Conservation (phyloP, 2,888 invertebrate species). For the Eupeodes luniger region DNA sequence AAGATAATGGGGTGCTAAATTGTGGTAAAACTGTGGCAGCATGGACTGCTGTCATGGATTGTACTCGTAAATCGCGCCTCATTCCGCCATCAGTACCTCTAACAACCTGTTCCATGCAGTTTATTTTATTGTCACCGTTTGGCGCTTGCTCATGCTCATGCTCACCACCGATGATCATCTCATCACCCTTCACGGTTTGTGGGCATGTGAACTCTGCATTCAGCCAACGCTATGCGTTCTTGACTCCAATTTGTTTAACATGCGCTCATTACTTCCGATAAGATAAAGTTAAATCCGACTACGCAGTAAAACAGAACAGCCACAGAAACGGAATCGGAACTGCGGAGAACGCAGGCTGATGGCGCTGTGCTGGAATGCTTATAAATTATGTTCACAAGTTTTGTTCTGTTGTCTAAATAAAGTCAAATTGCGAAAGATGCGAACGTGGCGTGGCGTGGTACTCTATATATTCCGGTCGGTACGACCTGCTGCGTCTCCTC, state of each 20-base stretch:
- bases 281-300: constrained; percentile 49
- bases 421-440: constrained; percentile 49
- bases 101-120: constrained; percentile 50
- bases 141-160: no score
- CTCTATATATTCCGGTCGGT: constrained; percentile 1
- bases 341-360: not conserved
- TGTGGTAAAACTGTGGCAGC: constrained; percentile 7
- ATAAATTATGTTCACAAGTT: constrained; percentile 46
- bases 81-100: not conserved
- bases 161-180: not conserved
- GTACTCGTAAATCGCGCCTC: not conserved
- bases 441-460: not conserved
- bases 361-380: constrained; percentile 9
- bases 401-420: constrained; percentile 26
- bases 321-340: constrained; percentile 16
- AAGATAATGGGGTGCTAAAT: constrained; percentile 40
- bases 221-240: constrained; percentile 20
- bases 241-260: constrained; percentile 68
- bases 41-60: not conserved
- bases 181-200: constrained; percentile 21
- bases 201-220: not conserved
- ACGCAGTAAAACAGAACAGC: not conserved
- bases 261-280: constrained; percentile 63
- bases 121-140: constrained; percentile 37
- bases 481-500: not conserved